These are phyloP conservation scores for Coremacera marginata DNA, from an alignment of 2,888 invertebrate genomes.

Conservation along the genomic window DNA sequence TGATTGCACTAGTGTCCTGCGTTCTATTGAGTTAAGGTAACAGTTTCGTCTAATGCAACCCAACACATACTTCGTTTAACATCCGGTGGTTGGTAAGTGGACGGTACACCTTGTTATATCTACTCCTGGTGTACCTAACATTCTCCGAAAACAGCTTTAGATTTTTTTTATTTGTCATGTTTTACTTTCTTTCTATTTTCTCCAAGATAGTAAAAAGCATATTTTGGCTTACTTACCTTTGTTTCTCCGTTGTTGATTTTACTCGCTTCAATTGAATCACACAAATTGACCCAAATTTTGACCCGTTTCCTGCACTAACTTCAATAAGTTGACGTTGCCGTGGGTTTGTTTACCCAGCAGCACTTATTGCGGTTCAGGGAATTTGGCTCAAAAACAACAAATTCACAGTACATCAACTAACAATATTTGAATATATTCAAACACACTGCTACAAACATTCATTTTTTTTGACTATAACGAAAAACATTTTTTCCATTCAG, in stretches of 20 bases:
- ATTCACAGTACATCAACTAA: background rate
- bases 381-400: background rate
- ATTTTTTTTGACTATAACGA: background rate
- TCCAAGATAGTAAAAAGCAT: no score
- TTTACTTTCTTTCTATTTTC: background rate
- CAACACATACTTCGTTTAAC: no score
- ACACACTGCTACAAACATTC: background rate
- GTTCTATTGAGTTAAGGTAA: no score
- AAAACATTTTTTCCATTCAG: background rate
- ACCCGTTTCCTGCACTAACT: conserved; percentile 1
- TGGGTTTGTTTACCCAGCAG: conserved; percentile 20
- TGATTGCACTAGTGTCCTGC: no score
- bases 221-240: background rate
- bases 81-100: no score
- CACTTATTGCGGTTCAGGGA: conserved; percentile 31
- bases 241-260: background rate
- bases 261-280: background rate
- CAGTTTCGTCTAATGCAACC: no score
- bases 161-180: no score
- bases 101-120: no score
- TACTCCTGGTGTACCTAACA: no score
- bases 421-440: background rate
- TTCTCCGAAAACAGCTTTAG: no score
- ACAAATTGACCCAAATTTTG: conserved; percentile 1
- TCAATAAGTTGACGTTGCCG: background rate